Conservation (phyloP, 2,888 invertebrate species). For the Lithophane socia region DNA sequence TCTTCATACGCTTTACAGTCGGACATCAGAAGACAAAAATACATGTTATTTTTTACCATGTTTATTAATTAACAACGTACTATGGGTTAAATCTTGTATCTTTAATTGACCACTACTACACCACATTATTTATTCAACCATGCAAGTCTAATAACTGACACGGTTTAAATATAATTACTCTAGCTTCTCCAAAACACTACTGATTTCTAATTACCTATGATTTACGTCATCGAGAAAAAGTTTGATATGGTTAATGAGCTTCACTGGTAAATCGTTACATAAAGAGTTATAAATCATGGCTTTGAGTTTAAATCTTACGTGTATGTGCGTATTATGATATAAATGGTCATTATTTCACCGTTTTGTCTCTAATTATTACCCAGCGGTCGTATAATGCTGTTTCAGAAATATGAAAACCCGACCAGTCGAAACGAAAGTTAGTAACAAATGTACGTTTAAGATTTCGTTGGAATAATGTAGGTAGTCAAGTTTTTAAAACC, state of each 20-base stretch:
- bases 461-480: constrained; percentile 4
- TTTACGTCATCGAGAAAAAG: constrained; percentile 52
- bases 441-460: not conserved
- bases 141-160: constrained; percentile 27
- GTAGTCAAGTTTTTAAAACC: constrained; percentile 6
- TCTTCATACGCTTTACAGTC: too few relatives aligned
- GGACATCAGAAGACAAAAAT: not conserved
- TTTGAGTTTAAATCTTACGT: constrained; percentile 40
- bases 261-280: constrained; percentile 50
- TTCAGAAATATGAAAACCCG: constrained; percentile 29
- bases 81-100: constrained; percentile 7
- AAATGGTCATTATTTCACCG: constrained; percentile 50
- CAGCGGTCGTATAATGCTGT: constrained; percentile 37
- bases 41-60: not conserved
- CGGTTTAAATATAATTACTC: constrained; percentile 34
- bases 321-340: constrained; percentile 32
- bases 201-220: constrained; percentile 41
- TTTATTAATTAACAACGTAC: not conserved
- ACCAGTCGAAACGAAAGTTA: not conserved
- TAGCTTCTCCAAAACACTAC: constrained; percentile 24
- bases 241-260: constrained; percentile 41
- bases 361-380: constrained; percentile 51
- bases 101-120: constrained; percentile 21
- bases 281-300: constrained; percentile 35
- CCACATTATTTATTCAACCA: constrained; percentile 35